These are phyloP conservation scores for Timema cristinae DNA, from an alignment of 2,888 invertebrate species.

Conservation along the genomic window DNA sequence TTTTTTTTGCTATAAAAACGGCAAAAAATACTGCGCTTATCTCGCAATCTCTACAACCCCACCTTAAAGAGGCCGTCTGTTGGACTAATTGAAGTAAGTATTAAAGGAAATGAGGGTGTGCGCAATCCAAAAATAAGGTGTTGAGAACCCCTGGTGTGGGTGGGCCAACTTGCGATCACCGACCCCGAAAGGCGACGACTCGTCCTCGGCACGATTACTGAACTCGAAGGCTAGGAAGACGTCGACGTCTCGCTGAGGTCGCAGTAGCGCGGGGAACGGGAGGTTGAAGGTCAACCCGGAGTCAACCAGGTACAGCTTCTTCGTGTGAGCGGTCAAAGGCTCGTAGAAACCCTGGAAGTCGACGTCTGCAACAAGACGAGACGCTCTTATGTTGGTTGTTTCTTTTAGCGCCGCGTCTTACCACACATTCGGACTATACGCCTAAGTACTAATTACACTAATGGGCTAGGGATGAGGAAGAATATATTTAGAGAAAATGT, in stretches of 20 bases:
- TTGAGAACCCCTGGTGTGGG: not conserved
- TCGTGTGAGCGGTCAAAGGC: conserved; percentile 42
- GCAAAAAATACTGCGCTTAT: too few species aligned
- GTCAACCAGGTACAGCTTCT: conserved; percentile 47
- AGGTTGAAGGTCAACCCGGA: conserved; percentile 48
- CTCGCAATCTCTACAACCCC: not conserved
- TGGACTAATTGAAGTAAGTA: not conserved
- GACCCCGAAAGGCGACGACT: conserved; percentile 45
- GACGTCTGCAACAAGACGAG: conserved; percentile 34
- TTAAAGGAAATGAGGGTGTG: not conserved
- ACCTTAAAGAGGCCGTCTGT: not conserved
- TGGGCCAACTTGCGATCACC: not conserved
- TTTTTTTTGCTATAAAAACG: too few species aligned
- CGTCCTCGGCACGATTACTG: conserved; percentile 43
- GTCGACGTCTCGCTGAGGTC: conserved; percentile 46
- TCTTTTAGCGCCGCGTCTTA: too few species aligned
- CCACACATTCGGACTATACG: too few species aligned
- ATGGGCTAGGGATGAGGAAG: too few species aligned
- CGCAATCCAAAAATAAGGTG: not conserved
- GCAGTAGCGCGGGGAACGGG: conserved; percentile 45
- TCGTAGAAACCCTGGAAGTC: conserved; percentile 45
- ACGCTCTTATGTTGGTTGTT: too few species aligned
- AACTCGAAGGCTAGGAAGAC: conserved; percentile 47
- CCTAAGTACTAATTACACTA: too few species aligned
- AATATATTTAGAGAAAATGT: too few species aligned